Evolutionary conservation across 2,888 invertebrate genomes (phyloP).

Genomic region (Lepidocyrtoides sp.): DNA sequence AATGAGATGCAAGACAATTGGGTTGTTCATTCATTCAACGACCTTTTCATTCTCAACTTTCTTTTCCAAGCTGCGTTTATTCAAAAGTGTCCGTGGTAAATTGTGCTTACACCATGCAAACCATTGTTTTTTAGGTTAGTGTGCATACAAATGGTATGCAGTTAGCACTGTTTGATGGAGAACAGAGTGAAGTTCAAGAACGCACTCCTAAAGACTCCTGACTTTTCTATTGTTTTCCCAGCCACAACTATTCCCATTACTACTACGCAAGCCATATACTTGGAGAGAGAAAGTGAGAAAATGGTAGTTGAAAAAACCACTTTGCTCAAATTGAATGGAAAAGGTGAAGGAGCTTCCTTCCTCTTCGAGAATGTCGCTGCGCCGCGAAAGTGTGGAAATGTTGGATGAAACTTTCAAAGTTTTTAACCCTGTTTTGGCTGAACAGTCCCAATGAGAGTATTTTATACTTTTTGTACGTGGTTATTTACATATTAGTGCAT

Average conservation of each 20-base stretch:
- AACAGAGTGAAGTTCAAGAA: conserved; percentile 60
- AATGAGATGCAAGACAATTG: background rate
- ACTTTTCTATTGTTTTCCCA: conserved; percentile 26
- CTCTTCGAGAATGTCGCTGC: background rate
- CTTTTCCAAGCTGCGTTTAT: background rate
- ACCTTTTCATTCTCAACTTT: background rate
- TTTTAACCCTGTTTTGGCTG: conserved; percentile 20
- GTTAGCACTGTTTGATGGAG: background rate
- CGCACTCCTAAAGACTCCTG: conserved; percentile 11
- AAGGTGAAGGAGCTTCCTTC: conserved; percentile 30
- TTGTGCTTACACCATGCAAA: background rate
- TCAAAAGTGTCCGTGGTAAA: background rate
- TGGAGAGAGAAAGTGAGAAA: conserved; percentile 40
- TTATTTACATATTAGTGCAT: conserved; percentile 65
- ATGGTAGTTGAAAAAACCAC: conserved; percentile 36
- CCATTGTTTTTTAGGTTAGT: conserved; percentile 5
- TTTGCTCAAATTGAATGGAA: conserved; percentile 62
- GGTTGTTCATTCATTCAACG: background rate
- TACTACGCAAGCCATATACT: background rate
- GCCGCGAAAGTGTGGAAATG: conserved; percentile 41
- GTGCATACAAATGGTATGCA: background rate
- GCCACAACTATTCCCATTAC: conserved; percentile 8
- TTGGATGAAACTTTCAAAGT: conserved; percentile 44
- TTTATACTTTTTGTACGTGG: conserved; percentile 50
- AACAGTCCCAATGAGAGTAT: conserved; percentile 65